Evolutionary conservation across 2,797 vertebrate genomes (phyloP), one percentile per base, ranked within the genome.

Genomic region (Anisognathus igniventris): DNA sequence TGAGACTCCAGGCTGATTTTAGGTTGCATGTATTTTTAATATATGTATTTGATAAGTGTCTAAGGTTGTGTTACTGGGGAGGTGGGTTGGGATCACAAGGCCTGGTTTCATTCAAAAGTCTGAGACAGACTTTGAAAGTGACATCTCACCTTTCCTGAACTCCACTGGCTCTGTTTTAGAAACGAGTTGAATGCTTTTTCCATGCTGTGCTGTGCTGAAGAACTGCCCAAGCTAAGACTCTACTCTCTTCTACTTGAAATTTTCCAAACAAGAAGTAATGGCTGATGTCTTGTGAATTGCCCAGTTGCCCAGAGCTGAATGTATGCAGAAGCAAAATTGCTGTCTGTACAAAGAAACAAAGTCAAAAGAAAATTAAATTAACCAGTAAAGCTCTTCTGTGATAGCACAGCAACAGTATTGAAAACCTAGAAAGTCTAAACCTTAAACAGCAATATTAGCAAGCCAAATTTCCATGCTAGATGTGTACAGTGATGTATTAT

Each of bases 1-100:
- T 90, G 82, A 92, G 76, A 78, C 66, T 95, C 90, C 57, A 80
- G 68, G 57, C 66, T 88, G 92, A 88, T 81, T 81, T 89, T 78
- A 83, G 76, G 56, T 89, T 68, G 35, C 45, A 39, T 86, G 35
- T 35, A 28, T 89, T 67, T 91, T 88, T 81, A 78, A 42, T 64
- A n/a, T 0, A 15, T 1, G 1, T 45, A 37, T 76, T 86, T 92
- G 19, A 2, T 74, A 57, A 27, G 19, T 45, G 25, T 42, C 53
- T 53, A 30, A 50, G n/a, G 22, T 74, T 53, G 40, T 83, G 35
- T 54, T 67, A 10, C 15, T 54, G 25, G 35, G 33, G 39, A 28
- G 9, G 10, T 54, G 21, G 33, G 7, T 22, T 79, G 17, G 15
- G 7, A 66, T 62, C 37, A 37, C 35, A 75, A 71, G 27, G 79